These are phyloP conservation scores for Metopia argyrocephala DNA, from an alignment of 2,888 invertebrate genomes.

Conservation along the genomic window DNA sequence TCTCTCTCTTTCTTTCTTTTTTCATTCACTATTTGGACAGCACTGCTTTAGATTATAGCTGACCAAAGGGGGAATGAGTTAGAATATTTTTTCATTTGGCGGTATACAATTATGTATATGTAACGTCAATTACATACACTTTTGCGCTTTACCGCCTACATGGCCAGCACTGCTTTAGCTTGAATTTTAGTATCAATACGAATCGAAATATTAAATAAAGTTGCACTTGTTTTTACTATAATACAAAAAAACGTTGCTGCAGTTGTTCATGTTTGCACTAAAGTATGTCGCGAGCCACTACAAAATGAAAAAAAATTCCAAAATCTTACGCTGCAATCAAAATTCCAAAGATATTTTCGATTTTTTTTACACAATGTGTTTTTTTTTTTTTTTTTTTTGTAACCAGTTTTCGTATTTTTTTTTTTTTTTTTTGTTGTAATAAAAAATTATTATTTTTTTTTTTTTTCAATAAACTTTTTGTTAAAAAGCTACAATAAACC, in stretches of 20 bases:
- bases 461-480: neutral
- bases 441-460: neutral
- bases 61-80: no score
- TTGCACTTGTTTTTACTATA: constrained; percentile 19
- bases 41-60: no score
- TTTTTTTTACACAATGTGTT: neutral
- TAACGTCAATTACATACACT: no score
- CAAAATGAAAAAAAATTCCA: constrained; percentile 21
- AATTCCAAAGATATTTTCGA: constrained; percentile 51
- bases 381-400: constrained; percentile 31
- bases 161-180: no score
- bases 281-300: constrained; percentile 50
- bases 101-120: no score
- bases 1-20: no score
- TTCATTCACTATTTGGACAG: no score
- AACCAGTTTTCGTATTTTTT: constrained; percentile 49
- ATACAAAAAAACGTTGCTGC: neutral
- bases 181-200: no score
- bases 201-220: neutral
- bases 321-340: constrained; percentile 58
- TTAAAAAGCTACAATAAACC: neutral
- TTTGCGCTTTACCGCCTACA: no score
- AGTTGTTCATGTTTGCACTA: neutral
- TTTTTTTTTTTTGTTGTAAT: constrained; percentile 4
- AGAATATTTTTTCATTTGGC: no score